Evolutionary conservation across 2,888 invertebrate species (phyloP).

Genomic region (Holacanthella duospinosa): DNA sequence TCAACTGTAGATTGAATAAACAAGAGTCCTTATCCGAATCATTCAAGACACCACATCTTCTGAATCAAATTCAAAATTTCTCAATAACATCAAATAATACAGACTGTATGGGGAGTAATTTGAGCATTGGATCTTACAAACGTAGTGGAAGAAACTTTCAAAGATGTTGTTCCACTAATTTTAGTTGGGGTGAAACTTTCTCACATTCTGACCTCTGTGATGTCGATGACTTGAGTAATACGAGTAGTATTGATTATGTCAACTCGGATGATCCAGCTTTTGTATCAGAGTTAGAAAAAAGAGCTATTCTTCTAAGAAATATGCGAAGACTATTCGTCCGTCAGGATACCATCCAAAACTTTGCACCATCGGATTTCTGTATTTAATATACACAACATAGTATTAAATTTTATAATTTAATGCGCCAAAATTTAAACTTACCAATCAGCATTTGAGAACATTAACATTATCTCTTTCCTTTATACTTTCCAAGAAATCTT

Average conservation of each 20-base stretch:
- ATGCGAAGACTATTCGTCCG: conserved; percentile 26
- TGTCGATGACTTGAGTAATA: background rate
- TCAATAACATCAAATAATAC: background rate
- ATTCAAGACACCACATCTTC: background rate
- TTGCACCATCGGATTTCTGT: conserved; percentile 33
- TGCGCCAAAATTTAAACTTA: no score
- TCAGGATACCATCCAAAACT: conserved; percentile 30
- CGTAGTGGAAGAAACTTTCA: background rate
- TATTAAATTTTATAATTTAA: no score
- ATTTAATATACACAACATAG: no score
- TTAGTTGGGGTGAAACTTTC: background rate
- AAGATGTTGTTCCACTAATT: background rate
- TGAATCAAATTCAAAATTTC: background rate
- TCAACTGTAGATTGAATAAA: background rate
- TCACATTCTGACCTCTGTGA: background rate
- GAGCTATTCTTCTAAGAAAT: conserved; percentile 25
- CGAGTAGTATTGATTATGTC: background rate
- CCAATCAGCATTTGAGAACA: no score
- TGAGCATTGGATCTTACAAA: background rate
- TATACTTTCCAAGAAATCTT: no score
- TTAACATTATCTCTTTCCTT: no score
- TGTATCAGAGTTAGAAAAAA: conserved; percentile 30
- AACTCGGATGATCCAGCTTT: conserved; percentile 25
- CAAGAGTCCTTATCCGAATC: background rate
- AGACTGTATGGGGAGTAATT: background rate